These are phyloP conservation scores for Crypturellus undulatus DNA, from an alignment of 2,113 vertebrate genomes.

Conservation along the genomic window DNA sequence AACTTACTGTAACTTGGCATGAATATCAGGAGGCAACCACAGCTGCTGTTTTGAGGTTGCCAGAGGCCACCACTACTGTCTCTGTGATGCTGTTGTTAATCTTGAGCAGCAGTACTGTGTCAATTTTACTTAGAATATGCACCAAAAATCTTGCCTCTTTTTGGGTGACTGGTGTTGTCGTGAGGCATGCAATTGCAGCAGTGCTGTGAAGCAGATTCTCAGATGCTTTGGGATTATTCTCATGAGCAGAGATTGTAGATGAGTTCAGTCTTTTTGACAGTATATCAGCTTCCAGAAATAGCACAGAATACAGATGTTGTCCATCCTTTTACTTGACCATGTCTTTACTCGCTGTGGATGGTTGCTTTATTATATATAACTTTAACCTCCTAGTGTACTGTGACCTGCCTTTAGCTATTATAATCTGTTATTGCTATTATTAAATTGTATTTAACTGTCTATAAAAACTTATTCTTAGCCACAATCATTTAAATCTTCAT, in stretches of 20 bases:
- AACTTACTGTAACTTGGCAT: conserved; percentile 13
- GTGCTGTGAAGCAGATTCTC: not conserved
- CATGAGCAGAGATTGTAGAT: not conserved
- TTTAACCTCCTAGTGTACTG: not conserved
- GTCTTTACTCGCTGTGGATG: not conserved
- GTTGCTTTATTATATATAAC: not conserved
- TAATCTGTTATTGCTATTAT: not conserved
- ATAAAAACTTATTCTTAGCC: not conserved
- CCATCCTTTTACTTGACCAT: not conserved
- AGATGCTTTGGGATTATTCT: not conserved
- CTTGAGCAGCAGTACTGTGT: not conserved
- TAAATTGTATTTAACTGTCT: not conserved
- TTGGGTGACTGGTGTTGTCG: not conserved
- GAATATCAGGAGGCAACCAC: not conserved
- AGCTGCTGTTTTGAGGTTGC: conserved; percentile 34
- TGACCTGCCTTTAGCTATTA: not conserved
- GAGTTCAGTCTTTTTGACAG: too few relatives aligned
- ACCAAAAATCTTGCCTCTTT: not conserved
- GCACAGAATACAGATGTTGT: not conserved
- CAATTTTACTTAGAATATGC: not conserved
- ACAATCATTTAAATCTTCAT: not conserved
- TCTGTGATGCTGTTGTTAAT: not conserved
- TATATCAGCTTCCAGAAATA: not conserved
- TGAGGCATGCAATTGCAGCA: not conserved
- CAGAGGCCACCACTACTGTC: not conserved